phyloP scores from a whole-genome alignment of 2,888 invertebrate genomes.

The Venusia cambrica region DNA sequence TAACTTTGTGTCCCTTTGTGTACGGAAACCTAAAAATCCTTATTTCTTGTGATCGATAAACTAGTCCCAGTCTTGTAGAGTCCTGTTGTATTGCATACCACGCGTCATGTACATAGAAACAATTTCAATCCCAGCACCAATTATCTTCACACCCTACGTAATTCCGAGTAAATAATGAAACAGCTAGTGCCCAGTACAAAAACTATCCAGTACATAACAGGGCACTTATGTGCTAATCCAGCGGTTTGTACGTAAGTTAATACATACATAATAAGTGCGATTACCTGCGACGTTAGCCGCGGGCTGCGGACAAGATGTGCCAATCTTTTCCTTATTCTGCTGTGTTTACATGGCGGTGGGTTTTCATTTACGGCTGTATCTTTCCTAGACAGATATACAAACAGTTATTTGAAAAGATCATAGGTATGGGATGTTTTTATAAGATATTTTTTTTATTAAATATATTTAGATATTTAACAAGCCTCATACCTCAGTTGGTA shows the following conservation, averaged over 20 bases:
- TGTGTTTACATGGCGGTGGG: constrained; percentile 45
- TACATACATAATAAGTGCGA: constrained; percentile 74
- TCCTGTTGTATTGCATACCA: no score
- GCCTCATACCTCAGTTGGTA: no score
- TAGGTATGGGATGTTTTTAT: no score
- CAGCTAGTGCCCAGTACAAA: constrained; percentile 22
- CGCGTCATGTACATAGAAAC: constrained; percentile 2
- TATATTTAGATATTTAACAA: no score
- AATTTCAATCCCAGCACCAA: not conserved
- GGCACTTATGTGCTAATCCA: constrained; percentile 61
- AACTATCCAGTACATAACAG: constrained; percentile 37
- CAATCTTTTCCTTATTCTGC: constrained; percentile 65
- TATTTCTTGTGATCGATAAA: no score
- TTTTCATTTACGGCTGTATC: no score
- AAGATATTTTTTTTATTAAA: no score
- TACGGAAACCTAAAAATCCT: no score
- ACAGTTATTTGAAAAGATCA: no score
- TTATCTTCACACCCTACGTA: not conserved
- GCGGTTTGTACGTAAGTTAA: constrained; percentile 49
- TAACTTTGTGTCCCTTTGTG: no score
- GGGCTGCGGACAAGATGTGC: constrained; percentile 71
- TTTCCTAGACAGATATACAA: no score
- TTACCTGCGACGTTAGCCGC: constrained; percentile 64
- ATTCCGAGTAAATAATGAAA: constrained; percentile 4
- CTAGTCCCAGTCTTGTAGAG: no score